Percentiles rank a stretch among this genome's conserved stretches.
Conservation (phyloP, 2,888 invertebrate species). For the Erynnis tages region DNA sequence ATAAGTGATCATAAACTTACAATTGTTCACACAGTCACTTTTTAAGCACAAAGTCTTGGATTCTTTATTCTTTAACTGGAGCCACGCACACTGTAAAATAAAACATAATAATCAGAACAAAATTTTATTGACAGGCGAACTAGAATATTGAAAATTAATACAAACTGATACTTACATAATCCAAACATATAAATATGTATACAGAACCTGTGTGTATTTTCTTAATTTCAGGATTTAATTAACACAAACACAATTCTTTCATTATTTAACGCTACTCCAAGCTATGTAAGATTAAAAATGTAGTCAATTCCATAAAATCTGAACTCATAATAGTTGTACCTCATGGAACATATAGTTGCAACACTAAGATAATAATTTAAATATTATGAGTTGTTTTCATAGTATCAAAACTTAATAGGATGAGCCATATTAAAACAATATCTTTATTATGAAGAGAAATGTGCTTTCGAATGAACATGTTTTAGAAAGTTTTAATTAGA, state of each 20-base stretch:
- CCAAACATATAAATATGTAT: conserved; percentile 23
- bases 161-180: conserved; percentile 32
- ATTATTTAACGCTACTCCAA: neutral
- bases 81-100: conserved; percentile 35
- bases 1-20: conserved; percentile 59
- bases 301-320: neutral
- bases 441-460: too few species aligned
- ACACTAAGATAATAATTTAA: too few species aligned
- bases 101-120: conserved; percentile 24
- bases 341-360: too few species aligned
- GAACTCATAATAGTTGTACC: too few species aligned
- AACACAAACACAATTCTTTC: conserved; percentile 14
- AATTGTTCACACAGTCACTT: conserved; percentile 32
- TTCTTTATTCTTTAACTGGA: conserved; percentile 31
- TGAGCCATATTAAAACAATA: too few species aligned
- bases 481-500: too few species aligned
- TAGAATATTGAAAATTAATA: conserved; percentile 24
- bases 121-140: conserved; percentile 6
- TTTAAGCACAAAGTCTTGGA: conserved; percentile 29
- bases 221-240: neutral
- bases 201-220: conserved; percentile 12
- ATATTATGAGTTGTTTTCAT: too few species aligned
- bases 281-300: neutral
- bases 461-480: too few species aligned
- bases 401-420: too few species aligned